Base-by-base conservation (phyloP, 2,113 vertebrate genomes). In the Hucho hucho region DNA sequence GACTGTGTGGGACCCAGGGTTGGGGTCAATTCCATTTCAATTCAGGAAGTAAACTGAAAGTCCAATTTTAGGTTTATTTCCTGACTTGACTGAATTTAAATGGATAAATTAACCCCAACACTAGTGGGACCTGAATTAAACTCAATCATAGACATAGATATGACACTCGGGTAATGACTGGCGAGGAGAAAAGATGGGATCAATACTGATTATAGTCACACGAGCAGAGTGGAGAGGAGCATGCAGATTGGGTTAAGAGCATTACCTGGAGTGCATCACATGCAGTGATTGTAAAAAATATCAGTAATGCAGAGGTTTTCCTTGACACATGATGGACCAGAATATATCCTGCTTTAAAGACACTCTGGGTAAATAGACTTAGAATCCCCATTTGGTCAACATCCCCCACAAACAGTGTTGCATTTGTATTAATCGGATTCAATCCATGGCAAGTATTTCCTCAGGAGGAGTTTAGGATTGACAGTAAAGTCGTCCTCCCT, bases 231-330 rank as follows among this genome's bases (percentile, higher is more conserved):
- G 16, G 16, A 66, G 37, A 43, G 37, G 37, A 2, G 37, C 2
- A 2, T 43, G 37, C 37, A 43, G 37, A 18, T 66, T 32, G 25
- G 64, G 16, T 16, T 25, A 66, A 32, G 16, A 22, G 67, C 43
- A 64, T 56, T 25, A 64, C 13, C 58, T 29, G 11, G 63, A 14
- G 20, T 53, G 14, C 18, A 28, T 63, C 68, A 32, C 74, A 16
- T 79, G 18, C 61, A 69, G 37, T 46, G 26, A 64, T 32, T 76
- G 64, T 26, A 73, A 26, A n/a, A 11, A 69, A 37, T 43, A 63
- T 46, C 26, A 76, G 13, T 69, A 37, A 46, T n/a, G 43, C 22
- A 74, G 14, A 37, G 22, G 18, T 53, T 64, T n/a, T 58, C 14
- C 37, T 68, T 29, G 28, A 37, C 25, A n/a, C n/a, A 69, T 32